Conservation (phyloP, 2,888 invertebrate species). For the Athrips mouffetella region DNA sequence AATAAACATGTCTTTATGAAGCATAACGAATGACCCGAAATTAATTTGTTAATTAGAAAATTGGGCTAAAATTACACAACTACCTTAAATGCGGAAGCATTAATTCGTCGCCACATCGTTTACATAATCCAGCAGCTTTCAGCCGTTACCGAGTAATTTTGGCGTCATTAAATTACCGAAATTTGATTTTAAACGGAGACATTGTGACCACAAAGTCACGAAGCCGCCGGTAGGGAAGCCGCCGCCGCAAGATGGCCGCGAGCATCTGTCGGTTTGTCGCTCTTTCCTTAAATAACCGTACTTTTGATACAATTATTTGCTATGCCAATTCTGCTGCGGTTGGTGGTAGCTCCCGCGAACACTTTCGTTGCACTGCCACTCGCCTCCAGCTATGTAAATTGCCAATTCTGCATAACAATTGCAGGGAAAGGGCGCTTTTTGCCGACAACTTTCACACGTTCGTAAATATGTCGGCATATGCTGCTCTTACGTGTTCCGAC, state of each 20-base stretch:
- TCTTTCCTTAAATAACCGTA: conserved; percentile 66
- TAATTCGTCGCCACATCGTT: conserved; percentile 39
- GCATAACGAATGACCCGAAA: not conserved
- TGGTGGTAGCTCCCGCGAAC: conserved; percentile 48
- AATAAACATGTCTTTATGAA: conserved; percentile 1
- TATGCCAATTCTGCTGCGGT: conserved; percentile 65
- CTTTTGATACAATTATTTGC: conserved; percentile 64
- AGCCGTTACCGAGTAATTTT: conserved; percentile 49
- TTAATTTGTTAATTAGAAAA: conserved; percentile 27
- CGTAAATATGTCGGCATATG: conserved; percentile 10
- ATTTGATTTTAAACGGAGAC: conserved; percentile 71
- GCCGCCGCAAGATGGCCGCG: conserved; percentile 67
- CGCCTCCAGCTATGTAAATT: conserved; percentile 49
- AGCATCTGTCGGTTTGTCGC: conserved; percentile 76
- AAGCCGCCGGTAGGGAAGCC: conserved; percentile 46
- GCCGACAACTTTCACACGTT: conserved; percentile 18
- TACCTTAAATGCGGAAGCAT: conserved; percentile 29
- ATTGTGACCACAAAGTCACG: conserved; percentile 70
- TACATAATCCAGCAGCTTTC: conserved; percentile 45
- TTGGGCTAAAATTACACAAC: conserved; percentile 20
- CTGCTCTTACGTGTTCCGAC: not conserved
- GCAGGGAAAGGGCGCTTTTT: conserved; percentile 10
- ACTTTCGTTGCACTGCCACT: conserved; percentile 46
- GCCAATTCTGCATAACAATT: conserved; percentile 18
- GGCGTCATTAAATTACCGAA: conserved; percentile 52